These are phyloP conservation scores for Drosophila aldrichi DNA, from an alignment of 2,888 invertebrate genomes.

Conservation along the genomic window DNA sequence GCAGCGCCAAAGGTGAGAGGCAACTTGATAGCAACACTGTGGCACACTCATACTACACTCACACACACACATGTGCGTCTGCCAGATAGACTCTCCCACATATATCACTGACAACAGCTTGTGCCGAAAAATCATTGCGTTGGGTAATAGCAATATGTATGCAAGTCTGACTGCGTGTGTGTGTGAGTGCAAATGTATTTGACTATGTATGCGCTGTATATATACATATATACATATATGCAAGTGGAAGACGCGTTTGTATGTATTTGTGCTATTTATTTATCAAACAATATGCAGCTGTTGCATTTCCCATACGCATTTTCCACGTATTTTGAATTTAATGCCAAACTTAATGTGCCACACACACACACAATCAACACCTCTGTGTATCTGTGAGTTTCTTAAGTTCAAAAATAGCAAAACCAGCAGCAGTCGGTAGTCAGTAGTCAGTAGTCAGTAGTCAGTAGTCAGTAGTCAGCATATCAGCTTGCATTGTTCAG, in stretches of 20 bases:
- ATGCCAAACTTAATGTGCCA: conserved; percentile 57
- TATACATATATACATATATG: background rate
- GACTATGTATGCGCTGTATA: conserved; percentile 1
- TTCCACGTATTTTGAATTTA: conserved; percentile 63
- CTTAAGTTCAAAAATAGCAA: conserved; percentile 52
- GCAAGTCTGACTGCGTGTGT: conserved; percentile 5
- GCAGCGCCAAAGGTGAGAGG: conserved; percentile 22
- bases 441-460: conserved; percentile 29
- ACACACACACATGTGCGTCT: background rate
- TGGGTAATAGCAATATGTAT: conserved; percentile 42
- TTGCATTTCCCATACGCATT: conserved; percentile 75
- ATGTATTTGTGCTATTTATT: conserved; percentile 61
- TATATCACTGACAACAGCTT: conserved; percentile 64
- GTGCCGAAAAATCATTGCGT: conserved; percentile 62
- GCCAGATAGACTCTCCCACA: conserved; percentile 20
- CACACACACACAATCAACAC: background rate
- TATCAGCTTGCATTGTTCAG: conserved; percentile 50
- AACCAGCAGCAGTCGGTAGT: conserved; percentile 16
- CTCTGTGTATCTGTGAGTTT: conserved; percentile 24
- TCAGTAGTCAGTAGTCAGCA: conserved; percentile 29
- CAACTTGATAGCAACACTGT: conserved; percentile 9
- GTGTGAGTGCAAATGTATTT: background rate
- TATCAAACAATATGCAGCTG: conserved; percentile 74
- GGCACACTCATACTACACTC: background rate
- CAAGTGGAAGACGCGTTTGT: conserved; percentile 4